Evolutionary conservation across 2,113 vertebrate species (phyloP).

Genomic region (Pitta sordida): DNA sequence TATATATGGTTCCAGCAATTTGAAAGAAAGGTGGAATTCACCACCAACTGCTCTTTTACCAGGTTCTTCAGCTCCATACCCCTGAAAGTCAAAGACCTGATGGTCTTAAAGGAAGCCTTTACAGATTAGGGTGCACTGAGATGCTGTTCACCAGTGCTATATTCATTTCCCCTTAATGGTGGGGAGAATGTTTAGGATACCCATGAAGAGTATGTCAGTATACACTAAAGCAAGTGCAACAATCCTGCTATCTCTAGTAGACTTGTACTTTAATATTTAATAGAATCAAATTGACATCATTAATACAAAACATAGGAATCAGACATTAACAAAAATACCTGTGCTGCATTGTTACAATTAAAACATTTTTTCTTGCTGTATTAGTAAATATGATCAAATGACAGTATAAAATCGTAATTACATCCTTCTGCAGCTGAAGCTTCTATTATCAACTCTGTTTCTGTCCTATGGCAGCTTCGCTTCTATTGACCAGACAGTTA

Average conservation of each 20-base stretch:
- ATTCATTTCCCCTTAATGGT: not conserved
- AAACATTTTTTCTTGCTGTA: not conserved
- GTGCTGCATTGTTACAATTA: not conserved
- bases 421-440: slow-evolving; percentile 14
- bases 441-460: slow-evolving; percentile 22
- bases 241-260: not conserved
- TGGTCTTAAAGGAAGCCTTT: not conserved
- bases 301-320: not conserved
- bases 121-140: not conserved
- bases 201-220: not conserved
- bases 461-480: slow-evolving; percentile 16
- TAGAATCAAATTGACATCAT: not conserved
- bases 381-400: slow-evolving; percentile 50
- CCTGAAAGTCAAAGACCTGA: not conserved
- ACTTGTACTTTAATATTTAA: not conserved
- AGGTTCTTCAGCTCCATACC: not conserved
- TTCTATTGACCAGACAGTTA: slow-evolving; percentile 64
- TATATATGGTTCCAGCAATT: not conserved
- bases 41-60: not conserved
- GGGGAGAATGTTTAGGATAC: not conserved
- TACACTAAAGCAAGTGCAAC: not conserved
- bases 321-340: not conserved
- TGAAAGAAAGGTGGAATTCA: not conserved
- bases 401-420: slow-evolving; percentile 38
- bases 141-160: not conserved